These are phyloP conservation scores for Otolemur crassicaudatus DNA, from an alignment of 2,797 vertebrate genomes.

Conservation along the genomic window DNA sequence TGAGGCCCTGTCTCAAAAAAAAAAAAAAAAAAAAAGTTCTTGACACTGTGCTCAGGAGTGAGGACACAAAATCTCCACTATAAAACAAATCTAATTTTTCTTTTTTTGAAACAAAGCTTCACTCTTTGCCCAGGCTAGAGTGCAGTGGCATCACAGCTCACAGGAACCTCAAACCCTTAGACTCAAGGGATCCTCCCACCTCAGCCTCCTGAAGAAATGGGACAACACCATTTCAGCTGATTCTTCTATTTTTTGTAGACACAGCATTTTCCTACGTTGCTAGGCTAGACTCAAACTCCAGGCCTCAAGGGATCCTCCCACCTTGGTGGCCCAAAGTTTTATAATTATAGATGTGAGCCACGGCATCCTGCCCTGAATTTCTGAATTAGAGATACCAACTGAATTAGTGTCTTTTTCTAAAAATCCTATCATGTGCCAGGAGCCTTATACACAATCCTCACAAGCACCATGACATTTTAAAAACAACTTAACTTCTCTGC, in stretches of 20 bases:
- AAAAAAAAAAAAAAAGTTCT: neutral
- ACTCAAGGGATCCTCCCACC: neutral
- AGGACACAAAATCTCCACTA: neutral
- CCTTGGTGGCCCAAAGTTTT: neutral
- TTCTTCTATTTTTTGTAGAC: neutral
- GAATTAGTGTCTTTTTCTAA: conserved; percentile 6
- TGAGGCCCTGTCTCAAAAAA: no score
- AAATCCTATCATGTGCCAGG: neutral
- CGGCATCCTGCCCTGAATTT: neutral
- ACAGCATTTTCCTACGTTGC: neutral
- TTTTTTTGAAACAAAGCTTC: neutral
- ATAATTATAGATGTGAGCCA: neutral
- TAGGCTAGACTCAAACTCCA: neutral
- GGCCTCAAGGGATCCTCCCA: neutral
- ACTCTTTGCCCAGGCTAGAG: neutral
- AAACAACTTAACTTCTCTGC: neutral
- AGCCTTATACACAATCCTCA: neutral
- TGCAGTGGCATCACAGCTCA: neutral
- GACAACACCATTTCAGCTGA: neutral
- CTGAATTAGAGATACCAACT: neutral
- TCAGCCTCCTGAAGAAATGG: neutral
- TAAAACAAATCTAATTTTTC: neutral
- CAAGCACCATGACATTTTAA: neutral
- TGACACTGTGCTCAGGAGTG: neutral
- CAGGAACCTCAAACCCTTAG: neutral